Percentiles rank a stretch among this genome's conserved stretches.
phyloP scores from a whole-genome alignment of 2,113 vertebrate species.

The Halcyon malimbica region DNA sequence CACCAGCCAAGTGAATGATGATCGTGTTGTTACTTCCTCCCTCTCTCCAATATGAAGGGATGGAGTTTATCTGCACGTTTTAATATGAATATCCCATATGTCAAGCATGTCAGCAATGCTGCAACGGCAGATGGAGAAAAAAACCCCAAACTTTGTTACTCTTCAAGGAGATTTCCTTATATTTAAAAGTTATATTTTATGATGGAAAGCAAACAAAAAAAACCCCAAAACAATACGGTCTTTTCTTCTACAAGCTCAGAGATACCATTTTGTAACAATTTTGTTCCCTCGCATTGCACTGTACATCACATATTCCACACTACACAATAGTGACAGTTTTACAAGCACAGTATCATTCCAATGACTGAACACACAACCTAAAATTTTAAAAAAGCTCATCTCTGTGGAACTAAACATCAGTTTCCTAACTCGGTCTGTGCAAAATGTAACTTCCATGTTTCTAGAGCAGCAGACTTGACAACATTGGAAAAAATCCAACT shows the following conservation, averaged over 20 bases:
- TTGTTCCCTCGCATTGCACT: background rate
- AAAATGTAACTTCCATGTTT: background rate
- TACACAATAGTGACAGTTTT: background rate
- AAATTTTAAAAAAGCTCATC: background rate
- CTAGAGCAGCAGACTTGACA: background rate
- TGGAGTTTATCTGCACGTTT: background rate
- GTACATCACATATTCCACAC: background rate
- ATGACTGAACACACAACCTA: background rate
- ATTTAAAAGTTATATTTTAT: background rate
- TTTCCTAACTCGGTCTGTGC: background rate
- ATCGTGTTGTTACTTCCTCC: background rate
- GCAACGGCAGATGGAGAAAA: background rate
- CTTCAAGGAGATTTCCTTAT: background rate
- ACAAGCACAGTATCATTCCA: background rate
- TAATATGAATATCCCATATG: background rate
- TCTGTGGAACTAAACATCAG: background rate
- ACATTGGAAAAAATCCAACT: background rate
- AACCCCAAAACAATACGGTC: background rate
- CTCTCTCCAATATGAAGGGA: background rate
- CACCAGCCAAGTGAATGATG: background rate
- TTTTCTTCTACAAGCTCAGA: background rate
- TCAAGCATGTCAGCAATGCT: background rate
- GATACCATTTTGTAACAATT: background rate
- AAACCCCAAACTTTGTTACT: background rate
- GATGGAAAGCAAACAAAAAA: background rate